Conservation (phyloP, 2,113 vertebrate species). For the Amazona vittata region DNA sequence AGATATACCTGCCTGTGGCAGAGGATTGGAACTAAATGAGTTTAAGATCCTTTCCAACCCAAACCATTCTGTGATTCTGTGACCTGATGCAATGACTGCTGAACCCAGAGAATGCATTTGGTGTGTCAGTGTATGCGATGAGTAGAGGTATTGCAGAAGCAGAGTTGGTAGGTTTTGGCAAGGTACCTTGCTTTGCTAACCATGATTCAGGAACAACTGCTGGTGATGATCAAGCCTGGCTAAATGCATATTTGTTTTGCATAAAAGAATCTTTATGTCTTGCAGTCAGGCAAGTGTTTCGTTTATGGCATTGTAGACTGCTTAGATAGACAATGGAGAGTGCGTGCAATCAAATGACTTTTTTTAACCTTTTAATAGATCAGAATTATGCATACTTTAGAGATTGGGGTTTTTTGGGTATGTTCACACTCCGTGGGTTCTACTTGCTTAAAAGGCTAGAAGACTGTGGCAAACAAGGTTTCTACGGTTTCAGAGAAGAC, state of each 20-base stretch:
- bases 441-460: not conserved
- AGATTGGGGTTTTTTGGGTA: rapidly evolving
- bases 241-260: not conserved
- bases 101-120: not conserved
- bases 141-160: not conserved
- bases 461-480: not conserved
- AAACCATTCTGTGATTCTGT: not conserved
- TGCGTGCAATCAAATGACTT: not conserved
- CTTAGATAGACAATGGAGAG: not conserved
- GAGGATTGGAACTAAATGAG: not conserved
- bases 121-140: rapidly evolving
- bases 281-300: not conserved
- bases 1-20: not conserved
- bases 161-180: not conserved
- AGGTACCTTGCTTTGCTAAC: not conserved
- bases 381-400: not conserved
- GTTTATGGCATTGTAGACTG: not conserved
- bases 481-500: not conserved
- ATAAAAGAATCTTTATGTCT: not conserved
- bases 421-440: not conserved
- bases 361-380: not conserved
- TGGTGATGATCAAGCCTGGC: not conserved
- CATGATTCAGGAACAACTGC: not conserved
- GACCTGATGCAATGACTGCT: not conserved
- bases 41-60: not conserved